These are phyloP conservation scores for Brachyhypopomus gauderio DNA, from an alignment of 2,113 vertebrate genomes.

Conservation along the genomic window DNA sequence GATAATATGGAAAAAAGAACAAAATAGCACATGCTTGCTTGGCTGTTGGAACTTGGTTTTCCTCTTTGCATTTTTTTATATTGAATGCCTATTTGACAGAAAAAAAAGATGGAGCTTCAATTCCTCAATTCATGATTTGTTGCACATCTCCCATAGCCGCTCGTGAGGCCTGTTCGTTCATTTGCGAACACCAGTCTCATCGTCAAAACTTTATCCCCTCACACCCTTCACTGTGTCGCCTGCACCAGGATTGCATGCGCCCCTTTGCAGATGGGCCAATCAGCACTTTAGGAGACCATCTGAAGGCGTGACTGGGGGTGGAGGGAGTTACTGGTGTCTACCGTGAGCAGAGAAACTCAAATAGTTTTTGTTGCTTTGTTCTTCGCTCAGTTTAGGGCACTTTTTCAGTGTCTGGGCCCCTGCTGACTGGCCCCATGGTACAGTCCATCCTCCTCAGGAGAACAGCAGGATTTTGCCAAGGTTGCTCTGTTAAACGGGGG, in stretches of 20 bases:
- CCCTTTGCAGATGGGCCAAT: conserved; percentile 63
- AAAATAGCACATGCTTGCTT: conserved; percentile 79
- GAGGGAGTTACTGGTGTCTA: conserved; percentile 17
- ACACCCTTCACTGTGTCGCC: conserved; percentile 61
- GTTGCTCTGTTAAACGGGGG: not conserved
- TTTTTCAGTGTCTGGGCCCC: not conserved
- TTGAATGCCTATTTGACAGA: conserved; percentile 66
- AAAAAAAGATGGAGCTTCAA: conserved; percentile 53
- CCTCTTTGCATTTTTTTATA: conserved; percentile 52
- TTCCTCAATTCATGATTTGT: conserved; percentile 61
- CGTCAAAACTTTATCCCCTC: conserved; percentile 50
- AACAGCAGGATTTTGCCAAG: conserved; percentile 30
- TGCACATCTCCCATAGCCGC: conserved; percentile 72
- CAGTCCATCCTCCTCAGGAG: not conserved
- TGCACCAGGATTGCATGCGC: conserved; percentile 58
- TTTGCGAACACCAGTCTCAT: conserved; percentile 60
- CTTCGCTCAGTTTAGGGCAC: conserved; percentile 10
- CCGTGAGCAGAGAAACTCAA: not conserved
- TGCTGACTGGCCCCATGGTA: conserved; percentile 4
- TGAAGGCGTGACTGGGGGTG: conserved; percentile 41
- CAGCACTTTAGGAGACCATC: conserved; percentile 72
- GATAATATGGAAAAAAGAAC: conserved; percentile 45
- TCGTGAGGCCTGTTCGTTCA: conserved; percentile 61
- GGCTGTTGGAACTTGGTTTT: conserved; percentile 66
- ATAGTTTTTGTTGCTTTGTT: not conserved